Evolutionary conservation across 2,797 vertebrate genomes (phyloP).

Genomic region (Paratrypauchen microcephalus): DNA sequence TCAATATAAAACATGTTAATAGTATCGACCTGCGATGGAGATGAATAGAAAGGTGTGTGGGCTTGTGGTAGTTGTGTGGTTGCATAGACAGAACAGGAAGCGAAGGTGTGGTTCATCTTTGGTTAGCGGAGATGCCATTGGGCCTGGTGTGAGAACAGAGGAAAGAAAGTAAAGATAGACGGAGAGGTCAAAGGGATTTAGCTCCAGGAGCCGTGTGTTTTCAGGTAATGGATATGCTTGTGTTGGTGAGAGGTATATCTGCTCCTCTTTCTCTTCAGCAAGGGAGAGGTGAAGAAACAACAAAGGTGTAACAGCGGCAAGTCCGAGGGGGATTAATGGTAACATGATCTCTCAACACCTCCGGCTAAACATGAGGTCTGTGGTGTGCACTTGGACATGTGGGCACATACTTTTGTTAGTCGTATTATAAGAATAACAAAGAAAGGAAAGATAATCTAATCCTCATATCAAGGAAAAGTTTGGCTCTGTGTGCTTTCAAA

Average conservation of each 20-base stretch:
- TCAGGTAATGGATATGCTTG: constrained; percentile 81
- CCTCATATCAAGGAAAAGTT: neutral
- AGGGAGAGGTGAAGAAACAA: constrained; percentile 67
- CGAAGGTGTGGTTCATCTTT: constrained; percentile 47
- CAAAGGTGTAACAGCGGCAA: constrained; percentile 69
- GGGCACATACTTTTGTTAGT: constrained; percentile 23
- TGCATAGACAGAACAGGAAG: constrained; percentile 36
- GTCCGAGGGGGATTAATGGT: constrained; percentile 65
- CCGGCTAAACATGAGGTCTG: constrained; percentile 58
- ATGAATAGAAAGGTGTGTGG: constrained; percentile 45
- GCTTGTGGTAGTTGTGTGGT: constrained; percentile 13
- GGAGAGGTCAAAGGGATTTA: constrained; percentile 77
- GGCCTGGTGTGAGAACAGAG: constrained; percentile 46
- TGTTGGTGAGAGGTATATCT: constrained; percentile 70
- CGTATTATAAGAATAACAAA: neutral
- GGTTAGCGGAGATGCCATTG: constrained; percentile 37
- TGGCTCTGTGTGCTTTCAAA: neutral
- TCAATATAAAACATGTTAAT: constrained; percentile 71
- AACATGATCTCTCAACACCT: constrained; percentile 67
- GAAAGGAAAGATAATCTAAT: neutral
- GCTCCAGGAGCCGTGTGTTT: constrained; percentile 68
- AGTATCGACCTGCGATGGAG: constrained; percentile 59
- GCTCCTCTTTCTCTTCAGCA: constrained; percentile 63
- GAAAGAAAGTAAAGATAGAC: constrained; percentile 49
- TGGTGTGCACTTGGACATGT: constrained; percentile 55